phyloP scores from a whole-genome alignment of 2,888 invertebrate genomes.

The Drosophila limbata region DNA sequence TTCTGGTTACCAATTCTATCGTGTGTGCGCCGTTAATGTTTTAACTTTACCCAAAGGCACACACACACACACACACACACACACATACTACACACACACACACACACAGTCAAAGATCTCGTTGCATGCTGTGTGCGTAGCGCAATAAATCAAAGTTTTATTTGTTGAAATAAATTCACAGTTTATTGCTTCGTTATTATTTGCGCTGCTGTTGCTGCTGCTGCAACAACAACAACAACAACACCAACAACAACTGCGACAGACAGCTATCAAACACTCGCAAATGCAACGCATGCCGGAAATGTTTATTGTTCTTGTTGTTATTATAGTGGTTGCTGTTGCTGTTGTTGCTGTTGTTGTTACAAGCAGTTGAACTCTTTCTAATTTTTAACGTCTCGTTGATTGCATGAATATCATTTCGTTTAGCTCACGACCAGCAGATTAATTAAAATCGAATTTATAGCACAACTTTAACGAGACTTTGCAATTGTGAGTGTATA shows the following conservation, averaged over 20 bases:
- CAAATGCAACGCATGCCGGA: constrained; percentile 64
- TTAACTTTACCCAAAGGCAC: constrained; percentile 26
- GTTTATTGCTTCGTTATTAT: constrained; percentile 84
- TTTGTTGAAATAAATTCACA: constrained; percentile 84
- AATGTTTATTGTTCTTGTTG: constrained; percentile 59
- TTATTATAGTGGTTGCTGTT: constrained; percentile 19
- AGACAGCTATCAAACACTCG: constrained; percentile 72
- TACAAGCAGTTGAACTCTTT: constrained; percentile 23
- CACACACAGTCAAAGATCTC: constrained; percentile 3
- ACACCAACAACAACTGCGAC: constrained; percentile 40
- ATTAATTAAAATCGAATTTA: constrained; percentile 50
- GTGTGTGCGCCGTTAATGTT: constrained; percentile 62
- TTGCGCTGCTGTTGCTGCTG: constrained; percentile 48
- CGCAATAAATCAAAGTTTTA: constrained; percentile 84
- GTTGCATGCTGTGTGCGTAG: constrained; percentile 83
- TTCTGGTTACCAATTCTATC: constrained; percentile 53
- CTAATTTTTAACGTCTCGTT: constrained; percentile 54
- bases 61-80: constrained; percentile 14
- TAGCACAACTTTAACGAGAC: constrained; percentile 38
- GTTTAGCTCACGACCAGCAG: constrained; percentile 45
- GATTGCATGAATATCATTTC: constrained; percentile 54
- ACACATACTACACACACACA: constrained; percentile 10
- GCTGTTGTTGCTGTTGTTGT: constrained; percentile 3
- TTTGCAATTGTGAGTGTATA: constrained; percentile 4
- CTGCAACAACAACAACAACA: constrained; percentile 14